Conservation (phyloP, 2,113 vertebrate species). For the Stomatorhinus ivindoensis region DNA sequence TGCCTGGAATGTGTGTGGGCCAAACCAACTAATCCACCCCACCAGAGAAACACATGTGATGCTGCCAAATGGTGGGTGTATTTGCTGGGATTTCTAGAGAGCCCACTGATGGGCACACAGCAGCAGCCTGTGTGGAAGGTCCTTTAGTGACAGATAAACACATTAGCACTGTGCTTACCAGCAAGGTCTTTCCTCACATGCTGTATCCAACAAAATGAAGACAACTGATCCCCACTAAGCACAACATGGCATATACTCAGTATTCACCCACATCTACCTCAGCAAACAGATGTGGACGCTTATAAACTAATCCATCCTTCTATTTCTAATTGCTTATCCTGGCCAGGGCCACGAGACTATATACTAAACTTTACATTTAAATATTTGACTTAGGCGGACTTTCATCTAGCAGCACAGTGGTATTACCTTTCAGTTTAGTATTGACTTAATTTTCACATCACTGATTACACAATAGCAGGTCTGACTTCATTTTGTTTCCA, state of each 20-base stretch:
- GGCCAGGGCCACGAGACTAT: background rate
- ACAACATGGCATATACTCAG: background rate
- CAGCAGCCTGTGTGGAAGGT: background rate
- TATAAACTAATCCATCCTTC: background rate
- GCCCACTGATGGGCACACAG: background rate
- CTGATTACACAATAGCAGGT: background rate
- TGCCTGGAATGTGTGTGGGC: background rate
- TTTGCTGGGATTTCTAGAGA: background rate
- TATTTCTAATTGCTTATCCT: background rate
- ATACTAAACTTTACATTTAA: background rate
- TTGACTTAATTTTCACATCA: background rate
- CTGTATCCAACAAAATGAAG: background rate
- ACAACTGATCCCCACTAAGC: background rate
- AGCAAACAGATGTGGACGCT: background rate
- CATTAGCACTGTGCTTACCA: background rate
- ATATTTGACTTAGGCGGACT: background rate
- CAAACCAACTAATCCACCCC: background rate
- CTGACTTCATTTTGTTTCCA: background rate
- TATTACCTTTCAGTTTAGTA: background rate
- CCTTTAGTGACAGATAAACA: background rate
- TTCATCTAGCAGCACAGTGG: background rate
- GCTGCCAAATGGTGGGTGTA: background rate
- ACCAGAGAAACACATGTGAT: background rate
- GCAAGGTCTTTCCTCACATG: background rate
- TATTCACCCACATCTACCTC: background rate